A percentile compares a stretch with the other conserved stretches of the same genome.
Conservation (phyloP, 2,113 vertebrate species). For the Actenoides lindsayi region DNA sequence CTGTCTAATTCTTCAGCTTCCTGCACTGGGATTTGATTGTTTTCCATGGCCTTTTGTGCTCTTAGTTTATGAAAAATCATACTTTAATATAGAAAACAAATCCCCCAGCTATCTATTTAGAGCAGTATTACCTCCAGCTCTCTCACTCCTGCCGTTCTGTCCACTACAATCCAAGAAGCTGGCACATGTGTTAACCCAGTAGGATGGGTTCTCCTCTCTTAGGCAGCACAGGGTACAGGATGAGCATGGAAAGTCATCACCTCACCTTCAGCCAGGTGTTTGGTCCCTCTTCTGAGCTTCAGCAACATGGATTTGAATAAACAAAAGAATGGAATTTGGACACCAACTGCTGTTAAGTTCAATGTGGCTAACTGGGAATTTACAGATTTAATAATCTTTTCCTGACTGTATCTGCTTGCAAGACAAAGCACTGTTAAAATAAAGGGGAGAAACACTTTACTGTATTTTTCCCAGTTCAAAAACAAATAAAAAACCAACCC, state of each 20-base stretch:
- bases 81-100: constrained; percentile 73
- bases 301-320: background rate
- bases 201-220: background rate
- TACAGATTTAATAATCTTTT: background rate
- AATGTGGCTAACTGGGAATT: background rate
- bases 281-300: background rate
- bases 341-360: background rate
- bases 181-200: background rate
- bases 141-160: background rate
- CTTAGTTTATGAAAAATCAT: constrained; percentile 78
- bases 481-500: background rate
- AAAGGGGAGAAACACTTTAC: background rate
- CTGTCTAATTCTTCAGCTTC: constrained; percentile 56
- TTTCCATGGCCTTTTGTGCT: constrained; percentile 70
- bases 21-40: constrained; percentile 61
- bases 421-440: background rate
- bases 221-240: background rate
- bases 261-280: background rate
- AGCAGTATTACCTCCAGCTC: constrained; percentile 21
- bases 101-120: constrained; percentile 64
- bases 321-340: background rate
- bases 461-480: background rate
- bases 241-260: background rate
- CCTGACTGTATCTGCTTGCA: background rate
- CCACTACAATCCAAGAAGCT: background rate